phyloP scores from a whole-genome alignment of 37 sponge, comb jelly and placozoan genomes.

The Theonella swinhoei region DNA sequence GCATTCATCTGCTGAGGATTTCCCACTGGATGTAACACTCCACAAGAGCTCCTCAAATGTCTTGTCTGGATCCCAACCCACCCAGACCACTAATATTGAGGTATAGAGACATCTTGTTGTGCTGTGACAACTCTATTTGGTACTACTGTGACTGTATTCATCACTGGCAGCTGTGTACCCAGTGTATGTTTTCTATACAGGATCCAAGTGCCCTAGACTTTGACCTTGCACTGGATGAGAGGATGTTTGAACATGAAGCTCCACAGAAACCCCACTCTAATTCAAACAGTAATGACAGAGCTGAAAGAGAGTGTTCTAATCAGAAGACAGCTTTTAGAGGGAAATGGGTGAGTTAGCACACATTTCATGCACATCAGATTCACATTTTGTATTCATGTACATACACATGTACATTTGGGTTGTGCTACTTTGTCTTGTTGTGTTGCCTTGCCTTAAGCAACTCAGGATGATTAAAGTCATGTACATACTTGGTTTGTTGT shows the following conservation, averaged over 20 bases:
- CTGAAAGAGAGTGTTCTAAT: neutral
- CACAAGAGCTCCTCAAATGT: neutral
- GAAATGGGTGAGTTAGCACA: too few species aligned
- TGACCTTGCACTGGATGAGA: neutral
- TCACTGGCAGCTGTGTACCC: neutral
- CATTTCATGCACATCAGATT: too few species aligned
- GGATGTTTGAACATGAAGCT: neutral
- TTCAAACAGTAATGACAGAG: neutral
- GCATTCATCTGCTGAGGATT: neutral
- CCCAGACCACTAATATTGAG: neutral
- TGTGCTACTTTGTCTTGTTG: too few species aligned
- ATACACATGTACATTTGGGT: too few species aligned
- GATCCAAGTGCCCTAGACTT: neutral
- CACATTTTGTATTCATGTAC: too few species aligned
- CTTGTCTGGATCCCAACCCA: neutral
- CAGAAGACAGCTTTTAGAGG: too few species aligned
- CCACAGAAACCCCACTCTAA: neutral
- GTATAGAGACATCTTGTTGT: too few species aligned
- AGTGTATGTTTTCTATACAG: neutral
- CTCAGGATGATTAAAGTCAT: too few species aligned
- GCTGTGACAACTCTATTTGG: neutral
- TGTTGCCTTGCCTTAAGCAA: too few species aligned
- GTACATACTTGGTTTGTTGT: too few species aligned
- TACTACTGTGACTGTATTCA: neutral
- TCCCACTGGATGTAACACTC: neutral